These are phyloP conservation scores for Microtus richardsoni DNA, from an alignment of 2,113 vertebrate species.

Conservation along the genomic window DNA sequence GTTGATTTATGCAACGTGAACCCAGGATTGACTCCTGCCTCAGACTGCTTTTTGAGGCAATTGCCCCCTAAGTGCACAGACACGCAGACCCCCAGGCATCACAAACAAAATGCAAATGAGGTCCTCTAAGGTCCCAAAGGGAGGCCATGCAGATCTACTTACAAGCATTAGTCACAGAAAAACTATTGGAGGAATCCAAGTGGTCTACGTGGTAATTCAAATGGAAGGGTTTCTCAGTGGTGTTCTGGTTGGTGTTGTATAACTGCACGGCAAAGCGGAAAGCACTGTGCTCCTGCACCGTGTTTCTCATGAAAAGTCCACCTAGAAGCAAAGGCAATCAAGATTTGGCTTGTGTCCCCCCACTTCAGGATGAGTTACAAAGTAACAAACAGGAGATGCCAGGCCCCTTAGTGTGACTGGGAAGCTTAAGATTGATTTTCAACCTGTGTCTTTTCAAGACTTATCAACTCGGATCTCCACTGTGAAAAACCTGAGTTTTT, in stretches of 20 bases:
- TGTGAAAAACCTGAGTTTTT: slow-evolving; percentile 65
- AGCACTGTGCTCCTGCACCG: slow-evolving; percentile 99
- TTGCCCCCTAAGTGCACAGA: background rate
- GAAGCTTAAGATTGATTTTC: slow-evolving; percentile 12
- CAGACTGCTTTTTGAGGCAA: slow-evolving; percentile 42
- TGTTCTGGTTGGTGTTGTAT: slow-evolving; percentile 99
- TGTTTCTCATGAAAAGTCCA: slow-evolving; percentile 99
- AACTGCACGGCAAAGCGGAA: slow-evolving; percentile 99
- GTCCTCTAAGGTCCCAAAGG: slow-evolving; percentile 8
- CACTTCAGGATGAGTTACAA: slow-evolving; percentile 28
- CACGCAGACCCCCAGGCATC: slow-evolving; percentile 30
- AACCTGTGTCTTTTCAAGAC: slow-evolving; percentile 62
- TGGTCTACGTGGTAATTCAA: slow-evolving; percentile 99
- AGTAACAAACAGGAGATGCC: background rate
- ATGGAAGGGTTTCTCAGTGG: slow-evolving; percentile 98
- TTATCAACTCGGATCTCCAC: slow-evolving; percentile 64
- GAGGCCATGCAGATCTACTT: slow-evolving; percentile 88
- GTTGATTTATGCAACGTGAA: slow-evolving; percentile 51
- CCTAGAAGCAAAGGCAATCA: slow-evolving; percentile 87
- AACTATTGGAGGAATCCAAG: slow-evolving; percentile 99
- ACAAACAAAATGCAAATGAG: slow-evolving; percentile 37
- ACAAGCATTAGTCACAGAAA: slow-evolving; percentile 99
- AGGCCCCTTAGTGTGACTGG: background rate
- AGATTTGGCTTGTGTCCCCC: slow-evolving; percentile 64
- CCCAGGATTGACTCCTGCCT: slow-evolving; percentile 34